A percentile compares a stretch with the other conserved stretches of the same genome.
Evolutionary conservation across 2,113 vertebrate species (phyloP).

Genomic region (human (Homo sapiens)): GRCh38 chr4:110782001-110782500

Average conservation of each 20-base stretch:
- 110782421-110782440: background rate
- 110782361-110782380: background rate
- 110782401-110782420: background rate
- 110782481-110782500: background rate
- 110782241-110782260: background rate
- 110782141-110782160: background rate
- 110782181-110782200: background rate
- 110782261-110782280: background rate
- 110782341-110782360: background rate
- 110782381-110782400: background rate
- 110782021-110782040: background rate
- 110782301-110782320: conserved; percentile 8
- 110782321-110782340: background rate
- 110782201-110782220: background rate
- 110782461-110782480: background rate
- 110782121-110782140: background rate
- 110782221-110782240: background rate
- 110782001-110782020: conserved; percentile 5
- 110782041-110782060: conserved; percentile 52
- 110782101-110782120: background rate
- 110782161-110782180: background rate
- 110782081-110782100: conserved; percentile 22
- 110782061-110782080: background rate
- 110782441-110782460: background rate
- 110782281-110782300: background rate